Percentiles rank a stretch among this genome's conserved stretches.
phyloP scores from a whole-genome alignment of 2,113 vertebrate genomes.

The Pachypanchax playfairii region DNA sequence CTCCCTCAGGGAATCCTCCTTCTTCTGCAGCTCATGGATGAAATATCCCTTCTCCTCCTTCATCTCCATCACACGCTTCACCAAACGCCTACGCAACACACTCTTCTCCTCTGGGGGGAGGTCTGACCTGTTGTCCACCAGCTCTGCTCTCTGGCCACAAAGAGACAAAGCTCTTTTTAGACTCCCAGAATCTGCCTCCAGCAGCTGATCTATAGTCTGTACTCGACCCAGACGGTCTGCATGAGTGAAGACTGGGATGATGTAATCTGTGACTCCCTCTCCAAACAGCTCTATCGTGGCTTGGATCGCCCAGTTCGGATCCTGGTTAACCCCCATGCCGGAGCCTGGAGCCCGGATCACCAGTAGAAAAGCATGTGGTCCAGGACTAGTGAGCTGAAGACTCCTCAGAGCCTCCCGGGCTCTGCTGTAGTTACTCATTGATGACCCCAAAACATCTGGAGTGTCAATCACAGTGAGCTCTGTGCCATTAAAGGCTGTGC shows the following conservation, averaged over 20 bases:
- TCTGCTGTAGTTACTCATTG: constrained; percentile 34
- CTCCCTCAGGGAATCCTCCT: constrained; percentile 59
- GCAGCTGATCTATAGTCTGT: constrained; percentile 36
- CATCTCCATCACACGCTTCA: constrained; percentile 59
- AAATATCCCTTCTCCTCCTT: constrained; percentile 54
- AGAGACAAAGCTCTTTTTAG: constrained; percentile 39
- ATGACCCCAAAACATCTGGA: constrained; percentile 63
- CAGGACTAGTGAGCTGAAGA: constrained; percentile 64
- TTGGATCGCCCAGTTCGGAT: constrained; percentile 20
- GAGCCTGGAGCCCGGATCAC: constrained; percentile 46
- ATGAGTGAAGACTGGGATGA: constrained; percentile 66
- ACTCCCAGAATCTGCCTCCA: constrained; percentile 33
- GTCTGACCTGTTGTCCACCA: constrained; percentile 53
- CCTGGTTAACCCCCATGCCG: neutral
- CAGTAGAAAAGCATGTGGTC: constrained; percentile 71
- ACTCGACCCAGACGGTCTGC: constrained; percentile 23
- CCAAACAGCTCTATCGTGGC: constrained; percentile 57
- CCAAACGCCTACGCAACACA: constrained; percentile 18
- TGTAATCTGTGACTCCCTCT: constrained; percentile 16
- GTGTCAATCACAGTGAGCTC: constrained; percentile 65
- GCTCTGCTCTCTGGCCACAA: constrained; percentile 64
- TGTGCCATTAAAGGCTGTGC: constrained; percentile 30
- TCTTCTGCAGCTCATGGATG: constrained; percentile 70
- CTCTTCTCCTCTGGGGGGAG: constrained; percentile 16
- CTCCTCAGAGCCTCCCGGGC: constrained; percentile 67